These are phyloP conservation scores for Drosophila santomea DNA, from an alignment of 1,140 invertebrate species.

Conservation along the genomic window DNA sequence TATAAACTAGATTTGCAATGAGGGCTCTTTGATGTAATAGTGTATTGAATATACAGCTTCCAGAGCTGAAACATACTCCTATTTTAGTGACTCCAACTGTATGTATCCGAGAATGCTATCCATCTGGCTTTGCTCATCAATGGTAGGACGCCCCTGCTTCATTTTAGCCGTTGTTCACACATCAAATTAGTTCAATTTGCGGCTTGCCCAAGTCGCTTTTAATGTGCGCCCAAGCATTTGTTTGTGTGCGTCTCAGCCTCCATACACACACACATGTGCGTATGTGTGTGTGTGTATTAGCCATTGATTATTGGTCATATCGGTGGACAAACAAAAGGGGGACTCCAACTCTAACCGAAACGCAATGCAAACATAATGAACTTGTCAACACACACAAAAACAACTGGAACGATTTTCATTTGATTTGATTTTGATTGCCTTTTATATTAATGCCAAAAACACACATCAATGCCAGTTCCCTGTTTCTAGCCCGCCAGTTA, in stretches of 20 bases:
- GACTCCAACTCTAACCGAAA: conserved; percentile 32
- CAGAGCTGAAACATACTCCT: not conserved
- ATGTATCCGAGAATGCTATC: conserved; percentile 4
- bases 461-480: conserved; percentile 9
- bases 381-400: conserved; percentile 61
- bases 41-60: not conserved
- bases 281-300: conserved; percentile 8
- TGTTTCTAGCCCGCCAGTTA: not conserved
- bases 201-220: conserved; percentile 66
- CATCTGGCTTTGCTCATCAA: conserved; percentile 31
- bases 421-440: conserved; percentile 81
- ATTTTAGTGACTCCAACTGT: not conserved
- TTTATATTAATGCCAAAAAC: conserved; percentile 72
- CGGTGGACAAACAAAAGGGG: conserved; percentile 56
- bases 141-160: conserved; percentile 14
- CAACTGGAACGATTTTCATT: conserved; percentile 78
- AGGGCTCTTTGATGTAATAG: no score
- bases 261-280: not conserved
- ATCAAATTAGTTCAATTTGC: conserved; percentile 79
- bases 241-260: conserved; percentile 15
- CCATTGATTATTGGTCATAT: conserved; percentile 67
- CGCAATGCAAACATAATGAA: conserved; percentile 81
- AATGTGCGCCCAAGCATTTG: conserved; percentile 53
- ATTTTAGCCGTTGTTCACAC: conserved; percentile 64
- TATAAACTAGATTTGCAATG: no score